Base-by-base conservation (phyloP, 1,140 invertebrate genomes). In the Drosophila insularis region DNA sequence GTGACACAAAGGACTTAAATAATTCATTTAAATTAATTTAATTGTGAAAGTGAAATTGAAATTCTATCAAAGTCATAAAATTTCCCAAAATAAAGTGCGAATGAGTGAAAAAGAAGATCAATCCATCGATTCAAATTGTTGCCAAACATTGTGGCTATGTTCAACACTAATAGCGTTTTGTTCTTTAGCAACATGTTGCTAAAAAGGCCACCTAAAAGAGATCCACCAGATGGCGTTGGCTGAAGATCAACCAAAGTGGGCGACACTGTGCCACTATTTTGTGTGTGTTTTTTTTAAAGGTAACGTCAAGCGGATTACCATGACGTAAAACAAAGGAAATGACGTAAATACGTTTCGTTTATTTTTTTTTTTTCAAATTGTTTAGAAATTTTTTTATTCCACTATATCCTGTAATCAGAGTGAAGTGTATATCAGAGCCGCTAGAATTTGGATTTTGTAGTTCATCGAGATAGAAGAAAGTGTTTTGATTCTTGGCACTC, bases 21-120 rank as follows among this genome's bases (percentile, higher is more conserved):
- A 32, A 59, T 14, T 13, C n/a, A 35, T 19, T 60, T 46, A 37
- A 37, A n/a, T n/a, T n/a, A n/a, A n/a, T n/a, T 40, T 46, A 37
- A 37, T 43, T 27, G 3, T 21, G 66, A 72, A 82, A 79, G 69
- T 87, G 69, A 71, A 73, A 79, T 71, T 79, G 17, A 50, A 50
- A 17, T 31, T 14, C 75, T 68, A 69, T 76, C 62, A 79, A 87
- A 85, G 74, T 71, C 80, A 85, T 86, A 67, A 79, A 87, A 82
- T 82, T 82, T 86, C 75, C 82, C 74, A 81, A 86, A 86, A 81
- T 87, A 82, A 81, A 87, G 73, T 61, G 65, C 54, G 39, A 59
- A 32, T n/a, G 8, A 19, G 27, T 54, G 43, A 59, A 21, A 27
- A 60, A 56, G 21, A 54, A 27, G 31, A 21, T 69, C 73, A 71